Conservation (phyloP, 2,888 invertebrate species). For the Bellardia bayeri region DNA sequence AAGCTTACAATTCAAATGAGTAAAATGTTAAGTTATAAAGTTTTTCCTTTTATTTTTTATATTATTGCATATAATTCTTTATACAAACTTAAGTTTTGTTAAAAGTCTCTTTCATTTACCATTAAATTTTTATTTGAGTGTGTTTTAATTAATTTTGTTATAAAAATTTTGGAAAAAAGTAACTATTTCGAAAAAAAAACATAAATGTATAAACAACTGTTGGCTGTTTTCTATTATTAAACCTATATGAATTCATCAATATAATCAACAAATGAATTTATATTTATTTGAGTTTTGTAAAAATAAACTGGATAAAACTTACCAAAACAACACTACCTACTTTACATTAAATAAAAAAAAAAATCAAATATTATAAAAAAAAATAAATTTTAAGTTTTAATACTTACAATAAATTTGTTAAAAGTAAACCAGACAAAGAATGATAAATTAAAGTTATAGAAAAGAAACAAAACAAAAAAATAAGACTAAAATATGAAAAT, state of each 20-base stretch:
- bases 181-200: not conserved
- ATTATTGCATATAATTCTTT: too few relatives aligned
- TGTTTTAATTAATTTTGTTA: not conserved
- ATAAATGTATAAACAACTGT: slow-evolving; percentile 52
- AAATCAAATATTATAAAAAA: slow-evolving; percentile 70
- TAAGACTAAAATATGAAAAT: slow-evolving; percentile 46
- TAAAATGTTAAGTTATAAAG: too few relatives aligned
- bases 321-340: slow-evolving; percentile 62
- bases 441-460: slow-evolving; percentile 11
- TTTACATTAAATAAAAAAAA: slow-evolving; percentile 72
- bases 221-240: slow-evolving; percentile 64
- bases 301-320: slow-evolving; percentile 73
- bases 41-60: too few relatives aligned
- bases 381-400: slow-evolving; percentile 35
- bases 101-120: slow-evolving; percentile 13
- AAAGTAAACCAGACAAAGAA: slow-evolving; percentile 71
- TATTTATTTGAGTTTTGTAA: slow-evolving; percentile 73
- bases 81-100: too few relatives aligned
- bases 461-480: slow-evolving; percentile 20
- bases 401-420: slow-evolving; percentile 67
- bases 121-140: slow-evolving; percentile 19
- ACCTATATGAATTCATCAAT: slow-evolving; percentile 20
- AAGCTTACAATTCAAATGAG: too few relatives aligned
- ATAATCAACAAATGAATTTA: not conserved
- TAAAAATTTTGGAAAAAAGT: not conserved